Evolutionary conservation across 2,888 invertebrate genomes (phyloP).

Genomic region (Lacanobia oleracea): DNA sequence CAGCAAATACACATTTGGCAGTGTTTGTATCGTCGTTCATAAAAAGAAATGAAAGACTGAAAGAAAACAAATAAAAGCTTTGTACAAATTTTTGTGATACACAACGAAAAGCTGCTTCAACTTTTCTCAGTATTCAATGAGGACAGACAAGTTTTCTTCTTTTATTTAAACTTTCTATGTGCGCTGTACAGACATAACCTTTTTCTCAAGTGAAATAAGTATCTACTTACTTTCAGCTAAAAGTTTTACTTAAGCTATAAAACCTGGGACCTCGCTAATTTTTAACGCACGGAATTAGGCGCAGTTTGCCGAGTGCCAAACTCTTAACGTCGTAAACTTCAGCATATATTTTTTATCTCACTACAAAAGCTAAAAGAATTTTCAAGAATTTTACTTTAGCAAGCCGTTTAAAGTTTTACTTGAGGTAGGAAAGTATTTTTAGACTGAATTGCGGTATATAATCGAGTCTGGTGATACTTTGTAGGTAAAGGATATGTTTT

Average conservation of each 20-base stretch:
- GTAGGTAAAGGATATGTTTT: conserved; percentile 4
- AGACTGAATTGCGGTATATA: conserved; percentile 14
- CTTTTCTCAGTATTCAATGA: conserved; percentile 7
- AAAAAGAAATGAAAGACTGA: conserved; percentile 8
- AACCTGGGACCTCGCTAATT: conserved; percentile 57
- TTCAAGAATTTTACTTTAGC: conserved; percentile 44
- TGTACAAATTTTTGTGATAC: background rate
- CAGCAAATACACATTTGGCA: background rate
- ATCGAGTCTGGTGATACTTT: conserved; percentile 4
- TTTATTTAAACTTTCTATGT: conserved; percentile 10
- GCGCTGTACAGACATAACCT: conserved; percentile 23
- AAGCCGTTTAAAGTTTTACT: conserved; percentile 55
- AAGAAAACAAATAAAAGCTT: background rate
- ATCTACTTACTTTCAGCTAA: conserved; percentile 37
- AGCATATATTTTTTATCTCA: conserved; percentile 60
- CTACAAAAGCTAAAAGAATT: conserved; percentile 48
- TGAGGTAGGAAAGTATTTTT: conserved; percentile 39
- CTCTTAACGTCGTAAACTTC: conserved; percentile 60
- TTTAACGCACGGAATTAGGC: conserved; percentile 60
- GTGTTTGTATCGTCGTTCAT: background rate
- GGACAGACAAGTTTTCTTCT: background rate
- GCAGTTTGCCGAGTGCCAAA: conserved; percentile 58
- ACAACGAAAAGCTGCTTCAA: background rate
- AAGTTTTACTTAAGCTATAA: conserved; percentile 53
- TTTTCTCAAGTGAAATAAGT: conserved; percentile 42